These are phyloP conservation scores for Amiota minor DNA, from an alignment of 2,888 invertebrate species.

Conservation along the genomic window DNA sequence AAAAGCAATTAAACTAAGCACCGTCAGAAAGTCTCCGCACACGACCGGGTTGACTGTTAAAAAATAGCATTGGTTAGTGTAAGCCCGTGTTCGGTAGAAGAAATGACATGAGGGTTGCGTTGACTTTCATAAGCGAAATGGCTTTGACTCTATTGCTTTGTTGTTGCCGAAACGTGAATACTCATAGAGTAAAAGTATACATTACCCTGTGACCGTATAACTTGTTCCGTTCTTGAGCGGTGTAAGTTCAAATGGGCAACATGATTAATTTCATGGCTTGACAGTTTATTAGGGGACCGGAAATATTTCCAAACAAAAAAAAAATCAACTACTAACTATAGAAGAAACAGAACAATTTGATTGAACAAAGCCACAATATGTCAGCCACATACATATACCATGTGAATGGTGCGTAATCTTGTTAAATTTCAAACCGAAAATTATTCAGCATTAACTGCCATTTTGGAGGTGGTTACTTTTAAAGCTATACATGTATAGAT, in stretches of 20 bases:
- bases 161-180: no score
- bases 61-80: no score
- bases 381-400: constrained; percentile 37
- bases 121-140: no score
- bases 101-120: no score
- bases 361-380: constrained; percentile 65
- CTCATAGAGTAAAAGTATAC: not conserved
- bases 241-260: constrained; percentile 66
- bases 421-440: no score
- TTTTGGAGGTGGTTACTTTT: no score
- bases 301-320: constrained; percentile 21
- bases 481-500: no score
- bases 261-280: constrained; percentile 65
- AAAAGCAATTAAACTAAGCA: constrained; percentile 43
- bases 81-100: no score
- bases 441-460: no score
- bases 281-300: constrained; percentile 41
- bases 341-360: not conserved
- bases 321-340: constrained; percentile 51
- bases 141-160: no score
- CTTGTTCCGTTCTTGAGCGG: constrained; percentile 35
- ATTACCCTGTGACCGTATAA: not conserved
- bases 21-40: constrained; percentile 35
- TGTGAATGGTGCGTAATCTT: no score
- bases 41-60: no score